Evolutionary conservation across 2,797 vertebrate species (phyloP).

Genomic region (Coreius guichenoti): DNA sequence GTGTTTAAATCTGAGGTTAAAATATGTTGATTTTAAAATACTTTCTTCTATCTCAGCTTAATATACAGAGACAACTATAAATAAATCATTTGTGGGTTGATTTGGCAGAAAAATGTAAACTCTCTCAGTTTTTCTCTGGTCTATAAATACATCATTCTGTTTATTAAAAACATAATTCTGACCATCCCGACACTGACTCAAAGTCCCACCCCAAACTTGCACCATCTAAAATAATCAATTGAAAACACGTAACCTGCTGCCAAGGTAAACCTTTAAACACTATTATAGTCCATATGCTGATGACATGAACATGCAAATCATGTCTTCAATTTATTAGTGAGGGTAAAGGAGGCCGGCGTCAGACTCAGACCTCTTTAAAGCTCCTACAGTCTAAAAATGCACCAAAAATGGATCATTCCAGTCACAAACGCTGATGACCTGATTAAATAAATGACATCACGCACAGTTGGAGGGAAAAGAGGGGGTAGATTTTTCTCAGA

Average conservation of each 20-base stretch:
- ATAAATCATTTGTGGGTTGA: neutral
- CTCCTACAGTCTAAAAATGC: neutral
- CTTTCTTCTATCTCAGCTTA: neutral
- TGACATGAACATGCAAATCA: neutral
- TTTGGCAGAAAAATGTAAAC: neutral
- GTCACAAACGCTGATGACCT: slow-evolving; percentile 7
- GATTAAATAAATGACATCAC: neutral
- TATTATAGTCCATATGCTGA: neutral
- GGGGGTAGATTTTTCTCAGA: neutral
- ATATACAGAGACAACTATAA: neutral
- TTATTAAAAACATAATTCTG: neutral
- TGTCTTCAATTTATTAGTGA: neutral
- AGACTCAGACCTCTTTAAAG: neutral
- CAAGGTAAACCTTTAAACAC: neutral
- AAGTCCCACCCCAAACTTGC: neutral
- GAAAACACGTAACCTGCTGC: neutral
- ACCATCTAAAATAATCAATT: neutral
- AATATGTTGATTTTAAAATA: neutral
- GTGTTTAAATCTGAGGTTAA: neutral
- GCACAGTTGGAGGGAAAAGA: neutral
- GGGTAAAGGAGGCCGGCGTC: neutral
- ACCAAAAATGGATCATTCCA: slow-evolving; percentile 10
- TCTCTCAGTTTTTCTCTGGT: neutral
- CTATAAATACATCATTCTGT: neutral
- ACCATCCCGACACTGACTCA: neutral